These are phyloP conservation scores for Rhabditoides inermis DNA, from an alignment of 2,888 invertebrate species.

Conservation along the genomic window DNA sequence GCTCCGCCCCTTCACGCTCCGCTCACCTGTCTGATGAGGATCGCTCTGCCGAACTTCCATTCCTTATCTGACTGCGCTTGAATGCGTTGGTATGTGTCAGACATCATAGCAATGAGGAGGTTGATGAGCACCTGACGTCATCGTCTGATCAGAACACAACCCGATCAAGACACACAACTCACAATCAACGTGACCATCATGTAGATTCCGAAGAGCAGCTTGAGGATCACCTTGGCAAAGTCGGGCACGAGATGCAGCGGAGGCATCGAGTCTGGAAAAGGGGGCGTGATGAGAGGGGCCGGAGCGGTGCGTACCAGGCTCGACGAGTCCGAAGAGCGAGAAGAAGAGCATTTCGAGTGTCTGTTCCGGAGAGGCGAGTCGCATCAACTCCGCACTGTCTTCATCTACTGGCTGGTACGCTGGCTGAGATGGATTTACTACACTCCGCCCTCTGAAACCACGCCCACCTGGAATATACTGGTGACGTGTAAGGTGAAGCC, in stretches of 20 bases:
- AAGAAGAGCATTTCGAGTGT: slow-evolving; percentile 93
- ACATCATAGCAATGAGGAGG: slow-evolving; percentile 99
- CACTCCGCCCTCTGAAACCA: neutral
- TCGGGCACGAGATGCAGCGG: slow-evolving; percentile 56
- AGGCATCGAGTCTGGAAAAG: slow-evolving; percentile 62
- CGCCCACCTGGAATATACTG: slow-evolving; percentile 78
- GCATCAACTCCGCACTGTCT: slow-evolving; percentile 50
- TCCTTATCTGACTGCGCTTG: slow-evolving; percentile 99
- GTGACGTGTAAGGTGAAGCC: slow-evolving; percentile 86
- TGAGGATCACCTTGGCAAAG: slow-evolving; percentile 53
- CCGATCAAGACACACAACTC: slow-evolving; percentile 5
- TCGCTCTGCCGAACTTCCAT: slow-evolving; percentile 98
- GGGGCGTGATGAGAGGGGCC: slow-evolving; percentile 70
- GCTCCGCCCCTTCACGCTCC: too few species aligned
- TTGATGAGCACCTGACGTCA: slow-evolving; percentile 90
- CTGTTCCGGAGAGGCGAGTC: slow-evolving; percentile 57
- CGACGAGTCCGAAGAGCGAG: slow-evolving; percentile 43
- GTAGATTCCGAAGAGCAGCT: slow-evolving; percentile 81
- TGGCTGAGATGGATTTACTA: slow-evolving; percentile 29
- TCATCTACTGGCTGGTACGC: slow-evolving; percentile 51
- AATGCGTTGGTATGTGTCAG: slow-evolving; percentile 85
- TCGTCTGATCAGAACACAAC: neutral
- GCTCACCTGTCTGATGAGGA: slow-evolving; percentile 92
- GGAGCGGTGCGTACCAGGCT: slow-evolving; percentile 58
- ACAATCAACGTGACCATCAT: slow-evolving; percentile 88